Conservation (phyloP, 2,113 vertebrate species). For the Promerops cafer region DNA sequence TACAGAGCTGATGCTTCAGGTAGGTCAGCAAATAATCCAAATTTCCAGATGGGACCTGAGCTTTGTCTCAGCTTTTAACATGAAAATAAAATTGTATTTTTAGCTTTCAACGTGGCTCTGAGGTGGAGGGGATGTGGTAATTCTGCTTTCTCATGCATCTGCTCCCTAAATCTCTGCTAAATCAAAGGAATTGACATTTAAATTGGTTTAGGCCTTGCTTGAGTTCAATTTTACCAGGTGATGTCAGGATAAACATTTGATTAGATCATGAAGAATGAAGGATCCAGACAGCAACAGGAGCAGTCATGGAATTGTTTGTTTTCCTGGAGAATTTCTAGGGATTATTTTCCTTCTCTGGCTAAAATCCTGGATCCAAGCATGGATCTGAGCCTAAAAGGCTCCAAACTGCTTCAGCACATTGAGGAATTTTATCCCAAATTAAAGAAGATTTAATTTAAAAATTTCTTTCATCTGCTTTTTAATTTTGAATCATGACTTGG, state of each 20-base stretch:
- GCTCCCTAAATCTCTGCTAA: not conserved
- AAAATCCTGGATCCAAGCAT: not conserved
- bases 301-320: not conserved
- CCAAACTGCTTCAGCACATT: not conserved
- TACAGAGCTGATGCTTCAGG: not conserved
- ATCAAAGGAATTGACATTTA: not conserved
- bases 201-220: not conserved
- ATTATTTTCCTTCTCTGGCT: not conserved
- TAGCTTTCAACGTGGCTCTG: not conserved
- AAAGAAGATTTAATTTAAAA: not conserved
- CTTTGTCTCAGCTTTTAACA: not conserved
- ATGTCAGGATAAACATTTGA: not conserved
- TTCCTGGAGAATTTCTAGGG: not conserved
- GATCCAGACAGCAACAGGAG: not conserved
- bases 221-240: not conserved
- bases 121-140: not conserved
- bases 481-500: not conserved
- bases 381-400: not conserved
- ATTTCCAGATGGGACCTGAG: not conserved
- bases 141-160: not conserved
- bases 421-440: not conserved
- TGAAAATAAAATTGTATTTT: not conserved
- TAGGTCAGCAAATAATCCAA: not conserved
- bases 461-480: not conserved
- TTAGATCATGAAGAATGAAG: not conserved